Evolutionary conservation across 1,140 invertebrate genomes (phyloP).

Genomic region (Amyelois transitella): DNA sequence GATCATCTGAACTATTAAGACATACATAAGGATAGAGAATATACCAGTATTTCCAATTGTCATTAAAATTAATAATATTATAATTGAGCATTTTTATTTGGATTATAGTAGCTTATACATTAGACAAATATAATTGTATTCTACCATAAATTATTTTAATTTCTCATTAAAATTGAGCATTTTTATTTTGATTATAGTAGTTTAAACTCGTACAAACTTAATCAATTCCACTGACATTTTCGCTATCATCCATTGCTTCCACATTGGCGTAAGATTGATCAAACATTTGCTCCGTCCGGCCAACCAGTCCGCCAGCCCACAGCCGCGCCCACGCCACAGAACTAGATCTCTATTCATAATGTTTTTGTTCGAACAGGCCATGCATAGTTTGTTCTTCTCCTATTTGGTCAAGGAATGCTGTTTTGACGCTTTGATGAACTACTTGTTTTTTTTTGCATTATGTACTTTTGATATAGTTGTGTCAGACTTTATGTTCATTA

Average conservation of each 20-base stretch:
- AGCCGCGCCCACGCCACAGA: conserved; percentile 3
- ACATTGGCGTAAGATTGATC: background rate
- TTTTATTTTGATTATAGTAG: too few species aligned
- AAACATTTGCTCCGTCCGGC: background rate
- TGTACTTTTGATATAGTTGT: background rate
- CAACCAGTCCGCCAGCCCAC: background rate
- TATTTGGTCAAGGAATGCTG: background rate
- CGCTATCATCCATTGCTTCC: too few species aligned
- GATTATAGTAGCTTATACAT: too few species aligned
- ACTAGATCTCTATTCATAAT: conserved; percentile 7
- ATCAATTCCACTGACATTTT: background rate
- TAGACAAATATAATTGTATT: too few species aligned
- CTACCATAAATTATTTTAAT: background rate
- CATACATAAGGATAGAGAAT: too few species aligned
- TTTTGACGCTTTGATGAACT: background rate
- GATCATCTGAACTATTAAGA: too few species aligned
- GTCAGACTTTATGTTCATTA: background rate
- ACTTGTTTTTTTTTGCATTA: background rate
- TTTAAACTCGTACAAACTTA: background rate
- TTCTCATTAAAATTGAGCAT: too few species aligned
- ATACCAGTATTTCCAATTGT: too few species aligned
- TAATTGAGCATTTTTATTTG: too few species aligned
- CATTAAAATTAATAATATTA: too few species aligned
- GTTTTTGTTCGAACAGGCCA: background rate
- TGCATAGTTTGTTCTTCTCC: background rate